These are phyloP conservation scores for Trachymyrmex septentrionalis DNA, from an alignment of 1,140 invertebrate genomes.

Conservation along the genomic window DNA sequence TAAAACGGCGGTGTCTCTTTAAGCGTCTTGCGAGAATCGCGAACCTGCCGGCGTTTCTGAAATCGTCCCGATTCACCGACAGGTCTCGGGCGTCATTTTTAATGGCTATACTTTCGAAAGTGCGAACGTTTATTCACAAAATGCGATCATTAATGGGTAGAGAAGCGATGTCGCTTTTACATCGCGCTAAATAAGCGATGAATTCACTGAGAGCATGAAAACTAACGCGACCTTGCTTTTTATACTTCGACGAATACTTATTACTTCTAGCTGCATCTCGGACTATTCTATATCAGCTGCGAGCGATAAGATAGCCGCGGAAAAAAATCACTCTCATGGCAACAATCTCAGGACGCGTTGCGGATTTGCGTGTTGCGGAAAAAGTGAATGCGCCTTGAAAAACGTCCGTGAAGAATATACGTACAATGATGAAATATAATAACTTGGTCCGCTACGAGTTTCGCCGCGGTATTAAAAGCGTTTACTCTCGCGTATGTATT, in stretches of 20 bases:
- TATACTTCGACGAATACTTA: slow-evolving; percentile 62
- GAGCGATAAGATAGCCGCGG: slow-evolving; percentile 83
- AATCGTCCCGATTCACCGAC: slow-evolving; percentile 43
- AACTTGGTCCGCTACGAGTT: background rate
- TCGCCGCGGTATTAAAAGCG: background rate
- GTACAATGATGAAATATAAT: slow-evolving; percentile 8
- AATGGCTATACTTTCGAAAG: slow-evolving; percentile 41
- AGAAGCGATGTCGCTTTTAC: background rate
- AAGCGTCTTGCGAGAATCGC: slow-evolving; percentile 72
- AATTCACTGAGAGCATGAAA: slow-evolving; percentile 51
- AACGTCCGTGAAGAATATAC: slow-evolving; percentile 47
- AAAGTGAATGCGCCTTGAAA: slow-evolving; percentile 73
- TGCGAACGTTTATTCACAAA: slow-evolving; percentile 47
- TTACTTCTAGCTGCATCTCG: slow-evolving; percentile 72
- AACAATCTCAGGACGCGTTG: slow-evolving; percentile 82
- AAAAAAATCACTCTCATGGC: slow-evolving; percentile 84
- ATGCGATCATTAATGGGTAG: slow-evolving; percentile 14
- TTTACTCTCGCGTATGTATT: background rate
- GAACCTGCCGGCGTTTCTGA: background rate
- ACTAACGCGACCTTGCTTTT: slow-evolving; percentile 70
- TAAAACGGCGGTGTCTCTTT: slow-evolving; percentile 72
- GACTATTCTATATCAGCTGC: slow-evolving; percentile 83
- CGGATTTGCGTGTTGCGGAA: slow-evolving; percentile 81
- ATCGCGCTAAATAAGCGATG: slow-evolving; percentile 19
- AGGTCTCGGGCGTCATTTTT: slow-evolving; percentile 34